phyloP scores from a whole-genome alignment of 2,888 invertebrate genomes.

The Colostygia pectinataria region DNA sequence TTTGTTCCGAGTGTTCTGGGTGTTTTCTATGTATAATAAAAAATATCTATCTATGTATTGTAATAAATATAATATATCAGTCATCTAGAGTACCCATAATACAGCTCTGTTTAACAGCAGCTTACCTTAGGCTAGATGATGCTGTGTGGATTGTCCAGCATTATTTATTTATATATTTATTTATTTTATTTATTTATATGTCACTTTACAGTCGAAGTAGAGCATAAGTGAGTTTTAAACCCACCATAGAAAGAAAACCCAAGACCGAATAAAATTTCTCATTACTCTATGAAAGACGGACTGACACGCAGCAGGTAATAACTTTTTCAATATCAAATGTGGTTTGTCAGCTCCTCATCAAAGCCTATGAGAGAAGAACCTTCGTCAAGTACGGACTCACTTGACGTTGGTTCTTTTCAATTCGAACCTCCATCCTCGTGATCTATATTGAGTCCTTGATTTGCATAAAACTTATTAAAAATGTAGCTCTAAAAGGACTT shows the following conservation, averaged over 20 bases:
- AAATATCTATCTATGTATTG: too few relatives aligned
- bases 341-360: slow-evolving; percentile 57
- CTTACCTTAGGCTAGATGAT: too few relatives aligned
- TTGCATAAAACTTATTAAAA: slow-evolving; percentile 80
- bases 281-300: slow-evolving; percentile 20
- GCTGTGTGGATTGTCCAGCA: too few relatives aligned
- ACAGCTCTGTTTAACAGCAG: too few relatives aligned
- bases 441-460: slow-evolving; percentile 52
- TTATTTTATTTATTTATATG: too few relatives aligned
- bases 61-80: too few relatives aligned
- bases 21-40: too few relatives aligned
- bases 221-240: not conserved
- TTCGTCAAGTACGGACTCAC: slow-evolving; percentile 66
- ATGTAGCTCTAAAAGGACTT: slow-evolving; percentile 49
- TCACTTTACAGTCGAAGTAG: too few relatives aligned
- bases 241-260: not conserved
- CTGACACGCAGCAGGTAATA: slow-evolving; percentile 40
- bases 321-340: slow-evolving; percentile 59
- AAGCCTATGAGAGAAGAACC: slow-evolving; percentile 27
- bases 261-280: slow-evolving; percentile 13
- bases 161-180: too few relatives aligned
- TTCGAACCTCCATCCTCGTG: slow-evolving; percentile 64
- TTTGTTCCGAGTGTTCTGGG: too few relatives aligned
- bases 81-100: too few relatives aligned
- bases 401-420: slow-evolving; percentile 73